These are phyloP conservation scores for Pardosa pseudoannulata DNA, from an alignment of 2,888 invertebrate species.

Conservation along the genomic window DNA sequence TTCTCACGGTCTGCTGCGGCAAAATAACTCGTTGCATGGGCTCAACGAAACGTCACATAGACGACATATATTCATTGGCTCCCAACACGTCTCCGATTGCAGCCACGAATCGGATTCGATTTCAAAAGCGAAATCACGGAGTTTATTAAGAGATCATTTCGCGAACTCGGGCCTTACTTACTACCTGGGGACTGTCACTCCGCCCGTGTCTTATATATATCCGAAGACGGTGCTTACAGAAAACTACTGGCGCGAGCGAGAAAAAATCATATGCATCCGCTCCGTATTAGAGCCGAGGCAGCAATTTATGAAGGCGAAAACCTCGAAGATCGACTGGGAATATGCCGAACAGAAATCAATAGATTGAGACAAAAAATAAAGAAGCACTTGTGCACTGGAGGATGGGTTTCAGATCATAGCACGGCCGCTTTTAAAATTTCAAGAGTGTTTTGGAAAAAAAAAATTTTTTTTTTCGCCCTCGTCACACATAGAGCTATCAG, in stretches of 20 bases:
- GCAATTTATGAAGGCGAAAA: background rate
- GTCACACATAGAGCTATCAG: slow-evolving; percentile 18
- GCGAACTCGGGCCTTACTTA: background rate
- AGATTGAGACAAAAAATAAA: background rate
- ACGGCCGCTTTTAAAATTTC: slow-evolving; percentile 51
- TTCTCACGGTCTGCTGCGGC: too few relatives aligned
- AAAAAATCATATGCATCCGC: background rate
- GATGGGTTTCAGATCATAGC: background rate
- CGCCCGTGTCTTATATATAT: too few relatives aligned
- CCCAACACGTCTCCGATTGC: background rate
- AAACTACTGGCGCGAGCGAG: background rate
- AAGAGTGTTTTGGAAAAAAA: slow-evolving; percentile 45
- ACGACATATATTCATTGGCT: too few relatives aligned
- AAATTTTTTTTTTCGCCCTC: background rate
- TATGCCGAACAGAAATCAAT: background rate
- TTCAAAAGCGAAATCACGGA: background rate
- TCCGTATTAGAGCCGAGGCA: background rate
- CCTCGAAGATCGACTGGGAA: background rate
- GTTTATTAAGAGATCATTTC: background rate
- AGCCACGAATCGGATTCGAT: background rate
- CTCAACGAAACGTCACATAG: too few relatives aligned
- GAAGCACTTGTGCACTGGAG: background rate
- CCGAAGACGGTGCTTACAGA: background rate
- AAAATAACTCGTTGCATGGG: too few relatives aligned
- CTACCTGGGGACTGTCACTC: too few relatives aligned